Evolutionary conservation across 2,113 vertebrate species (phyloP).

Genomic region (Arenaria interpres): DNA sequence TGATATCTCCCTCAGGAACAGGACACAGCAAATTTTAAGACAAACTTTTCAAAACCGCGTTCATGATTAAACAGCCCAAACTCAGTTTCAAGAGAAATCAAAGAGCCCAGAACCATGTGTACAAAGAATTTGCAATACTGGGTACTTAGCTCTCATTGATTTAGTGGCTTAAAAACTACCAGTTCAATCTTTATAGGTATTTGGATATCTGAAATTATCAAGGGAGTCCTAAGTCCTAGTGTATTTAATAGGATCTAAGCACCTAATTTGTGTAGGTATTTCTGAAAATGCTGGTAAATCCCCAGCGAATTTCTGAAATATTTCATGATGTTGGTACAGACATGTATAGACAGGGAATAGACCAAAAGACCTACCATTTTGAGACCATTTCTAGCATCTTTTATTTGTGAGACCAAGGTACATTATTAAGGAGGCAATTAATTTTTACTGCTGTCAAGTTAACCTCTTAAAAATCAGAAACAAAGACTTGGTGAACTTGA

Average conservation of each 20-base stretch:
- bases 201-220: background rate
- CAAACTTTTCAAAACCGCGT: background rate
- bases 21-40: background rate
- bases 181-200: background rate
- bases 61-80: background rate
- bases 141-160: background rate
- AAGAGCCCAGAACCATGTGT: background rate
- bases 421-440: background rate
- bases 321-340: background rate
- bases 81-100: background rate
- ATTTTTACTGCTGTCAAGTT: background rate
- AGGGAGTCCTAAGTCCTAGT: background rate
- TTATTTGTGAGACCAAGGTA: background rate
- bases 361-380: background rate
- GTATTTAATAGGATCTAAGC: background rate
- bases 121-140: background rate
- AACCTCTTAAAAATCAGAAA: background rate
- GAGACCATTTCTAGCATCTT: background rate
- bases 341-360: background rate
- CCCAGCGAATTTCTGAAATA: background rate
- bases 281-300: background rate
- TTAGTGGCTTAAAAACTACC: background rate
- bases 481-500: background rate
- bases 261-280: background rate
- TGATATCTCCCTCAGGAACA: background rate